A percentile compares a stretch with the other conserved stretches of the same genome.
These are phyloP conservation scores for Hipposideros larvatus DNA, from an alignment of 2,797 vertebrate species.

Conservation along the genomic window DNA sequence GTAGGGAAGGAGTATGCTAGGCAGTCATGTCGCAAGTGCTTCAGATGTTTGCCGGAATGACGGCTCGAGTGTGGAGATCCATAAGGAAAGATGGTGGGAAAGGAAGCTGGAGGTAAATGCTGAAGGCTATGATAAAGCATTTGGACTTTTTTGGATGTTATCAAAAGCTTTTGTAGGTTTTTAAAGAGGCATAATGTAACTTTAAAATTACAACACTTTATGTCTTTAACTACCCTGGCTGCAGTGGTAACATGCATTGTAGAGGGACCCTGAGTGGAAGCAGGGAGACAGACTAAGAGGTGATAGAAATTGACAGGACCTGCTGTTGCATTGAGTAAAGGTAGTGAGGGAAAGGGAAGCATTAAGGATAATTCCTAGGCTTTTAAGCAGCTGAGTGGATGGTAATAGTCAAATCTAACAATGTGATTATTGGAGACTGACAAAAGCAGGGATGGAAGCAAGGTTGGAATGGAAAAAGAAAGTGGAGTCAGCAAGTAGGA, in stretches of 20 bases:
- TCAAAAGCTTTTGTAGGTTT: not conserved
- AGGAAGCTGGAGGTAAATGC: not conserved
- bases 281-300: not conserved
- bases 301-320: not conserved
- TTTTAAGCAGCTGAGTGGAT: not conserved
- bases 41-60: not conserved
- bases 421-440: not conserved
- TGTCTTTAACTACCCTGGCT: not conserved
- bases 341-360: not conserved
- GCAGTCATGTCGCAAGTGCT: not conserved
- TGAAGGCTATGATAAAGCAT: not conserved
- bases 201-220: not conserved
- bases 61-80: not conserved
- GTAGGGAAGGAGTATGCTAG: not conserved
- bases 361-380: not conserved
- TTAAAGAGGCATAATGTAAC: not conserved
- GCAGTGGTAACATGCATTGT: not conserved
- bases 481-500: not conserved
- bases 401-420: not conserved
- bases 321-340: not conserved
- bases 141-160: not conserved
- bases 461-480: slow-evolving; percentile 28
- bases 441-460: not conserved
- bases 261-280: not conserved
- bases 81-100: not conserved